Evolutionary conservation across 2,888 invertebrate genomes (phyloP).

Genomic region (Strigamia transsilvanica): DNA sequence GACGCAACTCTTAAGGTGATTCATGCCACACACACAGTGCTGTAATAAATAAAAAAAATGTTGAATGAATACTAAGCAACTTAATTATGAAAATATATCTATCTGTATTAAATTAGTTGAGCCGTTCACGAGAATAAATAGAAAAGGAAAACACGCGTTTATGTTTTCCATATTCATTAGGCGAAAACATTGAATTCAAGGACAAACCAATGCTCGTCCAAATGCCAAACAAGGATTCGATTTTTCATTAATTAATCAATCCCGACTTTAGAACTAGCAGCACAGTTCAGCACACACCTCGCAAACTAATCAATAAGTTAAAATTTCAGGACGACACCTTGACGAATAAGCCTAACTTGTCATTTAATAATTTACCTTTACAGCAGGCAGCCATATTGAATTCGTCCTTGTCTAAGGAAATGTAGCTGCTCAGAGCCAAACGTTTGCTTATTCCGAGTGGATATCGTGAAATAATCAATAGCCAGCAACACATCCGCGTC

Average conservation of each 20-base stretch:
- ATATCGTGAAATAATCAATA: not conserved
- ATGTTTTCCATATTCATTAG: conserved; percentile 1
- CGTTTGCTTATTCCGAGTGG: not conserved
- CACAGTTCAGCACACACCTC: not conserved
- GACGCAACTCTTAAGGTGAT: conserved; percentile 80
- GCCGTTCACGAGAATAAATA: not conserved
- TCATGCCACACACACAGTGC: conserved; percentile 65
- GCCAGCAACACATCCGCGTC: not conserved
- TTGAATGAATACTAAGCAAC: not conserved
- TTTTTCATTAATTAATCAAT: not conserved
- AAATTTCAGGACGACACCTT: conserved; percentile 10
- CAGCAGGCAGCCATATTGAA: conserved; percentile 37
- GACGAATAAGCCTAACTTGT: conserved; percentile 17
- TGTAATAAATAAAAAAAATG: conserved; percentile 9
- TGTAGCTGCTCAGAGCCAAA: not conserved
- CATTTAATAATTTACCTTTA: conserved; percentile 40
- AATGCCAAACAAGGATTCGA: not conserved
- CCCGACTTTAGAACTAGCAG: not conserved
- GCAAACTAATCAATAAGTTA: not conserved
- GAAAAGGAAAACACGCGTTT: not conserved
- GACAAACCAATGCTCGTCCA: not conserved
- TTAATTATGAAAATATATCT: not conserved
- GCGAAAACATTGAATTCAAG: not conserved
- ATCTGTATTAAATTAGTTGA: not conserved
- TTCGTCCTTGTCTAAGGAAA: conserved; percentile 33